Percentiles rank a stretch among this genome's conserved stretches.
Conservation (phyloP, 2,797 vertebrate species). For the Mormyrus proboscirostris region DNA sequence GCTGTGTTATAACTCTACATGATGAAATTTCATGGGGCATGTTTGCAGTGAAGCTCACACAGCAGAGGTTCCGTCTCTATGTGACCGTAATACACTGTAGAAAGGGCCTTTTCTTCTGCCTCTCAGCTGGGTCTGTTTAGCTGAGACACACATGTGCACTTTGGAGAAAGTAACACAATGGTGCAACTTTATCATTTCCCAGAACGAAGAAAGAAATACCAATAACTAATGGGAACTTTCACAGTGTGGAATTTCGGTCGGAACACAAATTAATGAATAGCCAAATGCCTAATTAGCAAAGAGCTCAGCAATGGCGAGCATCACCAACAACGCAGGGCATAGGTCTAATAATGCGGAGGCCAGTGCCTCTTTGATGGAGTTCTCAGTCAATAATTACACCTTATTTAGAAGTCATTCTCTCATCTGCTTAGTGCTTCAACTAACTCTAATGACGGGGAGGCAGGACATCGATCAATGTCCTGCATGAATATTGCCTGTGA, state of each 20-base stretch:
- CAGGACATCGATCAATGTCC: background rate
- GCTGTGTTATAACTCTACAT: background rate
- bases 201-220: background rate
- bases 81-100: background rate
- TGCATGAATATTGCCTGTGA: background rate
- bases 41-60: background rate
- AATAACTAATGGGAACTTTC: background rate
- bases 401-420: slow-evolving; percentile 9
- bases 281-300: background rate
- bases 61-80: background rate
- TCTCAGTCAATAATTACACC: background rate
- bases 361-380: background rate
- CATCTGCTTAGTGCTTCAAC: background rate
- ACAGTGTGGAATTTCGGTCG: background rate
- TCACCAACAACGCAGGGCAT: background rate
- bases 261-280: background rate
- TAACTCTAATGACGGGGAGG: background rate
- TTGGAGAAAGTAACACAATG: background rate
- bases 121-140: background rate
- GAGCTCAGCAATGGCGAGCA: background rate
- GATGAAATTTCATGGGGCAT: background rate
- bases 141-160: background rate
- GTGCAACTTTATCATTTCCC: background rate
- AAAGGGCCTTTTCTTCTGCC: background rate
- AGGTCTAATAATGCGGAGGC: background rate